Conservation (phyloP, 2,113 vertebrate species). For the Camelus bactrianus region DNA sequence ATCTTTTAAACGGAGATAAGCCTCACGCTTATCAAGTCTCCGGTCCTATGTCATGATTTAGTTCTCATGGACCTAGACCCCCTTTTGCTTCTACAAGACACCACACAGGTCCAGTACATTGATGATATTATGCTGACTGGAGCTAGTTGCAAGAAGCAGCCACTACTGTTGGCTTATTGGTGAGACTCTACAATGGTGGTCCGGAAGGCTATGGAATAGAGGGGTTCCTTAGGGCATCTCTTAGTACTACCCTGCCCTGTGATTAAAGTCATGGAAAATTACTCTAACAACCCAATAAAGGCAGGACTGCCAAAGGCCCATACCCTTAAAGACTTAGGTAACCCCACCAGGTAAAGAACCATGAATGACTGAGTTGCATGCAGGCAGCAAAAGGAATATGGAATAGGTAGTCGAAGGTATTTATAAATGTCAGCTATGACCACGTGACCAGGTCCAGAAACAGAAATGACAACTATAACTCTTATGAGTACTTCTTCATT, state of each 20-base stretch:
- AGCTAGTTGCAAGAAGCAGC: not conserved
- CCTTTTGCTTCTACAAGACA: not conserved
- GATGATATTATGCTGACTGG: not conserved
- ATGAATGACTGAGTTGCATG: not conserved
- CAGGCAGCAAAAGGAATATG: not conserved
- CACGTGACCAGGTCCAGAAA: not conserved
- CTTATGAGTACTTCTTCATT: not conserved
- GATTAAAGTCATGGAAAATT: not conserved
- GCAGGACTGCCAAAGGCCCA: not conserved
- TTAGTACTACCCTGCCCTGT: not conserved
- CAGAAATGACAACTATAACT: not conserved
- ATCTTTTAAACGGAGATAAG: not conserved
- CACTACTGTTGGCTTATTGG: not conserved
- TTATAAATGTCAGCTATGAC: not conserved
- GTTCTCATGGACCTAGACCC: not conserved
- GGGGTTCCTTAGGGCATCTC: not conserved
- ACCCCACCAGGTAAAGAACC: not conserved
- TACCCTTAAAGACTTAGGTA: not conserved
- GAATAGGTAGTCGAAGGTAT: not conserved
- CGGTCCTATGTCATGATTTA: not conserved
- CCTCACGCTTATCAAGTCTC: not conserved
- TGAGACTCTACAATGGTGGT: not conserved
- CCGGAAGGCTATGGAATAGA: not conserved
- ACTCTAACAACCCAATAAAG: not conserved
- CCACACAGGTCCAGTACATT: not conserved